Conservation (phyloP, 2,113 vertebrate genomes). For the Dicentrarchus labrax region DNA sequence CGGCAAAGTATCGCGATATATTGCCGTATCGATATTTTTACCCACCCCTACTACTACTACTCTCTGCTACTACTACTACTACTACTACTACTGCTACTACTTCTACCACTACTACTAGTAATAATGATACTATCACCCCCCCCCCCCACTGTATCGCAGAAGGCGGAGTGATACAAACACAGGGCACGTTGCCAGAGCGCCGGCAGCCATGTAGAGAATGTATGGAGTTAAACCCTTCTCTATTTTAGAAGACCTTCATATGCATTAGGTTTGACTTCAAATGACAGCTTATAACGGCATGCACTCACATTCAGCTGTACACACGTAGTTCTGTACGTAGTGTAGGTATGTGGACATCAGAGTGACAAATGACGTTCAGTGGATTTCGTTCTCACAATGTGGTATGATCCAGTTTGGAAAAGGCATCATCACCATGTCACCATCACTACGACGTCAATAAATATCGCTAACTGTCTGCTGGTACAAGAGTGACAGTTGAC, state of each 20-base stretch:
- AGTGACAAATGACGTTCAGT: not conserved
- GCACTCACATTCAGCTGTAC: not conserved
- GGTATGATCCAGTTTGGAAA: not conserved
- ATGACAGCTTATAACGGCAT: conserved; percentile 28
- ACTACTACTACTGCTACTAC: too few relatives aligned
- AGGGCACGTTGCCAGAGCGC: not conserved
- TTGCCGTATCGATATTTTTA: too few relatives aligned
- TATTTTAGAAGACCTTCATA: conserved; percentile 76
- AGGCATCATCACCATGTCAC: not conserved
- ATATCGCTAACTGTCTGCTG: too few relatives aligned
- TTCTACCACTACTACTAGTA: too few relatives aligned
- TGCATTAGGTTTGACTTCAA: conserved; percentile 55
- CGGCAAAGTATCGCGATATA: too few relatives aligned
- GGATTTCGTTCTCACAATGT: not conserved
- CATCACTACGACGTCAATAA: too few relatives aligned
- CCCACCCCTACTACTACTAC: too few relatives aligned
- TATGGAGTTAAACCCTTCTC: conserved; percentile 48
- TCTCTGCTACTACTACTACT: too few relatives aligned
- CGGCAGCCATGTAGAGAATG: conserved; percentile 43
- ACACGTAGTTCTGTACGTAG: not conserved
- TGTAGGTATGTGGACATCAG: not conserved
- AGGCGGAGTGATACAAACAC: not conserved
- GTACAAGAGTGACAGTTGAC: not conserved
- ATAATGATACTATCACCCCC: too few relatives aligned
- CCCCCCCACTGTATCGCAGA: too few relatives aligned